Base-by-base conservation (phyloP, 2,888 invertebrate species). In the Heliconius cydno region DNA sequence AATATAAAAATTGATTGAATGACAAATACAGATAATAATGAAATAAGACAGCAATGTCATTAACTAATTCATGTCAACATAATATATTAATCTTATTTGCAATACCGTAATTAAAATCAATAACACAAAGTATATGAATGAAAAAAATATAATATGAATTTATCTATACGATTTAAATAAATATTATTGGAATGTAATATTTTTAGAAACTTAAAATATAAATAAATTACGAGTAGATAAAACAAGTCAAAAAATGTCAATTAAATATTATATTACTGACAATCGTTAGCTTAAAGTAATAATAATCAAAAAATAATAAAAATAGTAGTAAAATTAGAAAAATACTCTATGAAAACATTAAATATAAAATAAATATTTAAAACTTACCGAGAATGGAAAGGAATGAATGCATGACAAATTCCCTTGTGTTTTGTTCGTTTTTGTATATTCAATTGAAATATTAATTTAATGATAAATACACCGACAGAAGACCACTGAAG, bases 1-100 rank as follows among this genome's bases (percentile, higher is more conserved):
- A 22, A 57, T 22, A 57, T 46, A 52, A n/a, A 57, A 68, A 63
- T 5, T 63, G 3, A 25, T 34, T 34, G 34, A 34, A 63, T 25
- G 25, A 10, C 65, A 65, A 10, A 13, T 25, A 65, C 63, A 28
- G 28, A 63, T 13, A 65, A 25, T 65, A 68, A 30, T 34, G n/a
- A 68, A 68, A 68, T n/a, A 68, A 68, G 34, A 38, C 68, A 38
- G 22, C 38, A 34, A 38, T 22, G 30, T 68, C 68, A 38, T 41
- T 38, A 2, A 41, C 7, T 70, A 25, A 10, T 38, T 15, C n/a
- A n/a, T 41, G 70, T 70, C 70, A 70, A 70, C 10, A n/a, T 70
- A 25, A 70, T 70, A 25, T 10, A 41, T 6, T 12, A 41, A 70
- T 25, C 13, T 38, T 68, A 22, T 68, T 68, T 10, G n/a, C n/a